Evolutionary conservation across 1,140 invertebrate genomes (phyloP).

Genomic region (Galleria mellonella): DNA sequence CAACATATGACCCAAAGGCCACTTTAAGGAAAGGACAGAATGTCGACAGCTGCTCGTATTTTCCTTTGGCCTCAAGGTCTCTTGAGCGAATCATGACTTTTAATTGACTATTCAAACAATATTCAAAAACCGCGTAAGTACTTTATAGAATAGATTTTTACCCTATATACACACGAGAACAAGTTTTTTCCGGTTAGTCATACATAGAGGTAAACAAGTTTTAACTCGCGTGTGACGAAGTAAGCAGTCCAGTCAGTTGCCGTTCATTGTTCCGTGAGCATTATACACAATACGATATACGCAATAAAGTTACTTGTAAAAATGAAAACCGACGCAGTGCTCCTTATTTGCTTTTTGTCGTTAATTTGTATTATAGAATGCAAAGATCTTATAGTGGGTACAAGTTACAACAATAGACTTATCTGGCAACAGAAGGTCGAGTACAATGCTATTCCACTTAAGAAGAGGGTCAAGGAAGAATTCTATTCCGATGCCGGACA

Average conservation of each 20-base stretch:
- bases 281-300: conserved; percentile 8
- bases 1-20: too few species aligned
- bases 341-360: conserved; percentile 32
- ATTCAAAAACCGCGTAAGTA: too few species aligned
- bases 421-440: conserved; percentile 57
- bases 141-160: too few species aligned
- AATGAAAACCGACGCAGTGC: conserved; percentile 40
- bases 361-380: conserved; percentile 35
- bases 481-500: conserved; percentile 61
- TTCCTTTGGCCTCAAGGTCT: too few species aligned
- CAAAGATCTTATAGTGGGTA: conserved; percentile 61
- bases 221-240: conserved; percentile 14
- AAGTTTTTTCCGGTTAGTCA: conserved; percentile 20
- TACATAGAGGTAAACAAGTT: conserved; percentile 11
- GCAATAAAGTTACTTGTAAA: conserved; percentile 21
- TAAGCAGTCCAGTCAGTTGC: conserved; percentile 26
- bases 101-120: too few species aligned
- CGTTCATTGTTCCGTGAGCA: conserved; percentile 22
- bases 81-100: too few species aligned
- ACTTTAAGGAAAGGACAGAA: too few species aligned
- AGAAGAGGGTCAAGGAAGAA: conserved; percentile 63
- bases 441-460: conserved; percentile 56
- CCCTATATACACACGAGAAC: conserved; percentile 16
- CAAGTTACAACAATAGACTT: conserved; percentile 53
- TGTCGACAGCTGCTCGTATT: too few species aligned